Evolutionary conservation across 2,113 vertebrate genomes (phyloP), one percentile per base, ranked within the genome.

Genomic region (Boulengeromyrus knoepffleri): DNA sequence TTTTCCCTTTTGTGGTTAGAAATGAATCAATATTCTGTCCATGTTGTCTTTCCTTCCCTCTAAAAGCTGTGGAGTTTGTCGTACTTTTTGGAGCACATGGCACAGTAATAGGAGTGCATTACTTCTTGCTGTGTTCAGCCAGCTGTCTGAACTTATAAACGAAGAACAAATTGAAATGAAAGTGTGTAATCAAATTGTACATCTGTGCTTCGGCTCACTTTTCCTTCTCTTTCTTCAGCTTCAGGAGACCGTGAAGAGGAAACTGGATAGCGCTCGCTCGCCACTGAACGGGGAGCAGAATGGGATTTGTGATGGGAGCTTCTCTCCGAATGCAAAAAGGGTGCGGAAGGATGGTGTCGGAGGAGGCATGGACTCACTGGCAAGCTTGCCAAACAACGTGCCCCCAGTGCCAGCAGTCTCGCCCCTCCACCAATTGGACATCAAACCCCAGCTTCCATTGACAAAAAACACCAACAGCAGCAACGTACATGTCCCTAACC

Each of bases 271-370:
- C 0, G 96, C 98, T 7, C 96, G 97, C 39, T 99, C 99, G 47
- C 98, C 98, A 27, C 97, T 99, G 88, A 99, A 99, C 80, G 99
- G 99, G 91, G 99, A 99, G 62, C 99, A 98, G 92, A 99, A 99
- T 3, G 98, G 98, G 45, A 95, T 98, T 93, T 99, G 97, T 31
- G 99, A 99, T 66, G 97, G 97, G 91, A 97, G 94, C 92, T 99
- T 99, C 93, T 99, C 99, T 7, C 98, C 98, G 0, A 97, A 96
- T 0, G 95, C 95, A 94, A 99, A 99, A 94, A 93, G 98, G 39
- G 92, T 98, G 46, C 96, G 98, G 46, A 99, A 99, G 93, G 99
- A 99, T 2, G 93, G 95, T 45, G 91, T 96, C 24, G 74, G 91
- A 31, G 94, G 90, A 7, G 95, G 97, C 90, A 93, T 98, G 89